A percentile compares a stretch with the other conserved stretches of the same genome.
Evolutionary conservation across 2,797 vertebrate genomes (phyloP).

Genomic region (Anisognathus igniventris): DNA sequence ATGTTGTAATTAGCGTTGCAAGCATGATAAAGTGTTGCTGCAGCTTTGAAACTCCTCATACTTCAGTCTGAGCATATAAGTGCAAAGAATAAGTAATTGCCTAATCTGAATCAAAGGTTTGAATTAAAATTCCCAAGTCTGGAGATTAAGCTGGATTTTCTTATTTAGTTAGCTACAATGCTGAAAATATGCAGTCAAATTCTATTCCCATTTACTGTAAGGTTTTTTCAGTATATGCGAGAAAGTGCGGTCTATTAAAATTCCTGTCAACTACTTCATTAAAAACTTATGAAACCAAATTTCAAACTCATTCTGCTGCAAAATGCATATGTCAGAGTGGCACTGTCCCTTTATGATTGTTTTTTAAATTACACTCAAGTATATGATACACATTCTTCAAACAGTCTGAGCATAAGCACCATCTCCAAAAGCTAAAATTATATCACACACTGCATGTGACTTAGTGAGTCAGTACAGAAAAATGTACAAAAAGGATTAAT

Average conservation of each 20-base stretch:
- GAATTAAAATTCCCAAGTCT: background rate
- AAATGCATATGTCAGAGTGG: background rate
- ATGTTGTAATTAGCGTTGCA: conserved; percentile 9
- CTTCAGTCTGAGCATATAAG: background rate
- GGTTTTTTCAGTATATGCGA: background rate
- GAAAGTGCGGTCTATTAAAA: background rate
- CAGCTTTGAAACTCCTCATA: background rate
- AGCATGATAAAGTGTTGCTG: background rate
- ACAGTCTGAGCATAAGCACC: background rate
- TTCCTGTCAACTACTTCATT: conserved; percentile 23
- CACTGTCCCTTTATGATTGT: conserved; percentile 17
- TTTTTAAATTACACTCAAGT: conserved; percentile 8
- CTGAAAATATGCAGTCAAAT: background rate
- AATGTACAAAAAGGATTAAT: background rate
- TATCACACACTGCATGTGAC: background rate
- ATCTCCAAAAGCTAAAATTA: background rate
- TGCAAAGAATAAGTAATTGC: conserved; percentile 1
- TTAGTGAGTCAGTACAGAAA: background rate
- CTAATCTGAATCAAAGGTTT: conserved; percentile 1
- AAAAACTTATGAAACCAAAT: conserved; percentile 21
- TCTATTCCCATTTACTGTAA: background rate
- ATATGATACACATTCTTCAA: background rate
- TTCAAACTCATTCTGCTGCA: conserved; percentile 10
- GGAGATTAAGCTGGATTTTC: background rate
- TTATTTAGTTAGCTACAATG: background rate